Conservation (phyloP, 2,113 vertebrate species). For the Gorsachius goisagi region DNA sequence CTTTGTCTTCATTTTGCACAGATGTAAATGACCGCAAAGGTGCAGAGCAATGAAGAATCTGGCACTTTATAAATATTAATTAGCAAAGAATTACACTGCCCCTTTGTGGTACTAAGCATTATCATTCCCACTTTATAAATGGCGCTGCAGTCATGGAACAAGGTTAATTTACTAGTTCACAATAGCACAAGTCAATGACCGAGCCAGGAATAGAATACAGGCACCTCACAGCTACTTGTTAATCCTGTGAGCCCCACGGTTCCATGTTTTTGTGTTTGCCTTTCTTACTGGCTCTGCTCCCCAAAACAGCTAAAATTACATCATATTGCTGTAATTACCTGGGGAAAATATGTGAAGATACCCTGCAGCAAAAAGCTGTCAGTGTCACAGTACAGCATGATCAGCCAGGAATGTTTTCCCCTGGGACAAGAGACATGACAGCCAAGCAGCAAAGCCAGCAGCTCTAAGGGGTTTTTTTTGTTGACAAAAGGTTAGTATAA, state of each 20-base stretch:
- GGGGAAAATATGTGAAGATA: background rate
- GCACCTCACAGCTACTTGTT: background rate
- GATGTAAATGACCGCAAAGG: conserved; percentile 1
- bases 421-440: conserved; percentile 7
- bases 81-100: conserved; percentile 52
- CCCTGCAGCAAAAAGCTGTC: conserved; percentile 49
- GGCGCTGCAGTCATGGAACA: background rate
- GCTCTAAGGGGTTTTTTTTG: background rate
- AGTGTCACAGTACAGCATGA: background rate
- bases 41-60: background rate
- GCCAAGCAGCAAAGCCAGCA: background rate
- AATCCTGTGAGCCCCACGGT: background rate
- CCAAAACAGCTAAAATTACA: conserved; percentile 14
- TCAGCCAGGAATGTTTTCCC: background rate
- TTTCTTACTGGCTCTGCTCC: background rate
- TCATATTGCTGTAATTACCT: background rate
- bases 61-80: conserved; percentile 55
- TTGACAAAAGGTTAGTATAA: background rate
- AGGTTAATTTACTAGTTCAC: conserved; percentile 19
- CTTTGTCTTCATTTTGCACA: conserved; percentile 15
- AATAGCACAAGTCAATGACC: background rate
- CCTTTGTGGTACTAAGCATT: conserved; percentile 21
- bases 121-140: conserved; percentile 2
- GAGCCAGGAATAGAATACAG: background rate
- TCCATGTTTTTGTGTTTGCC: background rate